Percentiles rank a stretch among this genome's conserved stretches.
These are phyloP conservation scores for Periophthalmodon schlosseri DNA, from an alignment of 2,113 vertebrate genomes.

Conservation along the genomic window DNA sequence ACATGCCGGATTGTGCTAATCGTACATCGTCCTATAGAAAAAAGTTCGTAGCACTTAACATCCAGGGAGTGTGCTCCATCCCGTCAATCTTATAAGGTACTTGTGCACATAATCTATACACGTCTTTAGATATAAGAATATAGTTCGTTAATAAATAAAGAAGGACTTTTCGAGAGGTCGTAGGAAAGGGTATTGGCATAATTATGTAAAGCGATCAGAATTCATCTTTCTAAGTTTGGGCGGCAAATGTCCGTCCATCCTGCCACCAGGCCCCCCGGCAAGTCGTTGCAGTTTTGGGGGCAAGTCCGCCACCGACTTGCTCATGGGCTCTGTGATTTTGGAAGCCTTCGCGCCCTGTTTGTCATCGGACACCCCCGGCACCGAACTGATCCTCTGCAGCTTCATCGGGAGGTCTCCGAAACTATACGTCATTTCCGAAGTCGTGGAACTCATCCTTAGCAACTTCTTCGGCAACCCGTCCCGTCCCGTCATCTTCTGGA, in stretches of 20 bases:
- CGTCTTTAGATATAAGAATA: slow-evolving; percentile 73
- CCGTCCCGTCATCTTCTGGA: slow-evolving; percentile 97
- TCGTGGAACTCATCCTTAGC: slow-evolving; percentile 96
- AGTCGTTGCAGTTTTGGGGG: slow-evolving; percentile 97
- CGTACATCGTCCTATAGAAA: slow-evolving; percentile 73
- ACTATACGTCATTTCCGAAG: slow-evolving; percentile 98
- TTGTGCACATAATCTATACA: slow-evolving; percentile 68
- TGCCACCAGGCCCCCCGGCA: slow-evolving; percentile 81
- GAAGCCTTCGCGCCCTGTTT: slow-evolving; percentile 87
- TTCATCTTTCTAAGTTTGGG: slow-evolving; percentile 99
- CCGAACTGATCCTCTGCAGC: slow-evolving; percentile 97
- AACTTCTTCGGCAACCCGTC: slow-evolving; percentile 96
- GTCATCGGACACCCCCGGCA: slow-evolving; percentile 94
- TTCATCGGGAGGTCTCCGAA: slow-evolving; percentile 97
- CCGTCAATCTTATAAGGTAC: slow-evolving; percentile 71
- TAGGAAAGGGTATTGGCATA: slow-evolving; percentile 40
- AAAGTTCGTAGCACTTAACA: slow-evolving; percentile 74
- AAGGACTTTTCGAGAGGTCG: slow-evolving; percentile 40
- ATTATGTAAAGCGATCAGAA: slow-evolving; percentile 95
- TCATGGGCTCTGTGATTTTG: slow-evolving; percentile 93
- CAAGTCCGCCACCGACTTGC: slow-evolving; percentile 95
- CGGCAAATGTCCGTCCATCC: slow-evolving; percentile 94
- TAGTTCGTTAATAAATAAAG: slow-evolving; percentile 72
- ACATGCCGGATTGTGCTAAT: slow-evolving; percentile 85
- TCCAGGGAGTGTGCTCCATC: slow-evolving; percentile 70